Evolutionary conservation across 2,888 invertebrate species (phyloP).

Genomic region (Eupithecia subumbrata): DNA sequence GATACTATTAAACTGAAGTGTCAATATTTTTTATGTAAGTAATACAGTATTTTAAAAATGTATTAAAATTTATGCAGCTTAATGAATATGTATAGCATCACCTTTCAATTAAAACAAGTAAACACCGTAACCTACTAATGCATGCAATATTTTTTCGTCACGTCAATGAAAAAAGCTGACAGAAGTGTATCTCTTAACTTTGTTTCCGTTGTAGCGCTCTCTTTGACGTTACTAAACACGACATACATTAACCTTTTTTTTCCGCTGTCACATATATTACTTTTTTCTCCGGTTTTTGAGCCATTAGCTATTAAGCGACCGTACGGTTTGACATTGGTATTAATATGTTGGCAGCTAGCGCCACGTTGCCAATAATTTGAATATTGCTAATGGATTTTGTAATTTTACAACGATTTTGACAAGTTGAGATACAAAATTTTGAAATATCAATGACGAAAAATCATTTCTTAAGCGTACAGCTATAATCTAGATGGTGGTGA

Average conservation of each 20-base stretch:
- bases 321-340: slow-evolving; percentile 70
- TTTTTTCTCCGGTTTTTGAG: slow-evolving; percentile 70
- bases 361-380: slow-evolving; percentile 49
- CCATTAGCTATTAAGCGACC: slow-evolving; percentile 81
- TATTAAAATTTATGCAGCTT: neutral
- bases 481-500: neutral
- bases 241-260: slow-evolving; percentile 80
- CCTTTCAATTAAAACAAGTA: slow-evolving; percentile 6
- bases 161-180: slow-evolving; percentile 42
- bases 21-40: neutral
- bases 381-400: slow-evolving; percentile 34
- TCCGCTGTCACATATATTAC: slow-evolving; percentile 79
- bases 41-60: neutral
- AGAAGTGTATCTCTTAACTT: slow-evolving; percentile 50
- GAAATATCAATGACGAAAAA: neutral
- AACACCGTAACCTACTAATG: slow-evolving; percentile 1
- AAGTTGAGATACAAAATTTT: slow-evolving; percentile 22
- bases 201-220: slow-evolving; percentile 46
- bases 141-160: slow-evolving; percentile 35
- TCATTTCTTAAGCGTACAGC: neutral
- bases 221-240: slow-evolving; percentile 82
- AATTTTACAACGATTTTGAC: slow-evolving; percentile 38
- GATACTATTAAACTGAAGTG: neutral
- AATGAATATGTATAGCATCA: slow-evolving; percentile 1
- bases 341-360: slow-evolving; percentile 70